phyloP scores from a whole-genome alignment of 2,888 invertebrate species.

The Mechanitis mazaeus region DNA sequence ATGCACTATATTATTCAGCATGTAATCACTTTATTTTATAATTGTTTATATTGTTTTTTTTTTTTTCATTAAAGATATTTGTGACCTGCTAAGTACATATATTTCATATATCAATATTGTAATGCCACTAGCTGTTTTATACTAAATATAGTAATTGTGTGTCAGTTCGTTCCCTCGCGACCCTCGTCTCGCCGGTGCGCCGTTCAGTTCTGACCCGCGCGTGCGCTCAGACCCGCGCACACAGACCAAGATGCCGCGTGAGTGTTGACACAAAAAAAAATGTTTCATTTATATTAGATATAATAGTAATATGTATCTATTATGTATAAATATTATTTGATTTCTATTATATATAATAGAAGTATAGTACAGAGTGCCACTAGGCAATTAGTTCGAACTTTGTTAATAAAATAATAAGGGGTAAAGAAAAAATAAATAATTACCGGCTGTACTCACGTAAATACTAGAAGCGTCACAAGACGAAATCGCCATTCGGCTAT shows the following conservation, averaged over 20 bases:
- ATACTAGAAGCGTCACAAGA: too few species aligned
- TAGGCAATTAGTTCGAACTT: too few species aligned
- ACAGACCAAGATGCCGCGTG: constrained; percentile 65
- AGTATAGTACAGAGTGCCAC: too few species aligned
- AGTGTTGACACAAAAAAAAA: constrained; percentile 32
- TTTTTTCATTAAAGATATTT: too few species aligned
- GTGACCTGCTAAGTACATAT: not conserved
- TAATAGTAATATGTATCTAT: not conserved
- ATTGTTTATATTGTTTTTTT: too few species aligned
- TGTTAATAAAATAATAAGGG: too few species aligned
- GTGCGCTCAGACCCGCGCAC: constrained; percentile 82
- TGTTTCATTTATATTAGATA: not conserved
- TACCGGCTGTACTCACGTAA: too few species aligned
- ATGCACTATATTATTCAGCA: too few species aligned
- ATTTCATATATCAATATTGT: not conserved
- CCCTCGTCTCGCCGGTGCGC: constrained; percentile 59
- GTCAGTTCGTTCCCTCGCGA: constrained; percentile 53
- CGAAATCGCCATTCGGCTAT: too few species aligned
- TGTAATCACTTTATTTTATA: too few species aligned
- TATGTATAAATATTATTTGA: constrained; percentile 2
- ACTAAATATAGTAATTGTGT: constrained; percentile 8
- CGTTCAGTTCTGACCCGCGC: constrained; percentile 76
- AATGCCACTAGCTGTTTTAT: not conserved
- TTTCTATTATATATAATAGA: too few species aligned
- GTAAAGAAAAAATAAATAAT: too few species aligned